Percentiles rank a stretch among this genome's conserved stretches.
These are phyloP conservation scores for Hirtodrosophila trivittata DNA, from an alignment of 2,888 invertebrate genomes.

Conservation along the genomic window DNA sequence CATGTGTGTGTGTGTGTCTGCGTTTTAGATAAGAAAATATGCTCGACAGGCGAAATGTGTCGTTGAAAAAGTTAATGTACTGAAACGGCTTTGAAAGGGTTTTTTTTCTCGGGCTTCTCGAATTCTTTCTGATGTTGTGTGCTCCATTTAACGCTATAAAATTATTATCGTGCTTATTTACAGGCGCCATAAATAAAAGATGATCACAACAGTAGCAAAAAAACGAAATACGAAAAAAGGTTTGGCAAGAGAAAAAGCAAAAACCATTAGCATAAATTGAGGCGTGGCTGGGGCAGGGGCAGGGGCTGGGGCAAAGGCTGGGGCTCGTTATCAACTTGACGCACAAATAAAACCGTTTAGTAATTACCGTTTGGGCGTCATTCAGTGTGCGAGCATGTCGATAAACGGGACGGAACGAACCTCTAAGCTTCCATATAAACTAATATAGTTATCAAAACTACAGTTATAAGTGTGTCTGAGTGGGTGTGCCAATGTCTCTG, in stretches of 20 bases:
- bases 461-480: slow-evolving; percentile 45
- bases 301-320: slow-evolving; percentile 1
- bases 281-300: slow-evolving; percentile 10
- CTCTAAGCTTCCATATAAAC: slow-evolving; percentile 28
- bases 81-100: slow-evolving; percentile 68
- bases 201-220: slow-evolving; percentile 14
- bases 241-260: slow-evolving; percentile 9
- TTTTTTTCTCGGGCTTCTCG: slow-evolving; percentile 26
- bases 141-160: slow-evolving; percentile 77
- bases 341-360: slow-evolving; percentile 73
- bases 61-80: slow-evolving; percentile 69
- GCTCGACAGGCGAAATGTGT: slow-evolving; percentile 59
- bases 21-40: slow-evolving; percentile 71
- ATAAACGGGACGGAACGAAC: slow-evolving; percentile 38
- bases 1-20: slow-evolving; percentile 26
- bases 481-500: slow-evolving; percentile 14
- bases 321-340: slow-evolving; percentile 59
- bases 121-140: slow-evolving; percentile 46
- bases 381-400: slow-evolving; percentile 53
- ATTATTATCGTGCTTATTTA: slow-evolving; percentile 70
- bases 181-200: slow-evolving; percentile 44
- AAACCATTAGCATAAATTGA: slow-evolving; percentile 66
- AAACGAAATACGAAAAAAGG: slow-evolving; percentile 4
- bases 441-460: slow-evolving; percentile 69
- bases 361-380: slow-evolving; percentile 57